Evolutionary conservation across 2,113 vertebrate genomes (phyloP), one percentile per base, ranked within the genome.

Genomic region (Azemiops feae): DNA sequence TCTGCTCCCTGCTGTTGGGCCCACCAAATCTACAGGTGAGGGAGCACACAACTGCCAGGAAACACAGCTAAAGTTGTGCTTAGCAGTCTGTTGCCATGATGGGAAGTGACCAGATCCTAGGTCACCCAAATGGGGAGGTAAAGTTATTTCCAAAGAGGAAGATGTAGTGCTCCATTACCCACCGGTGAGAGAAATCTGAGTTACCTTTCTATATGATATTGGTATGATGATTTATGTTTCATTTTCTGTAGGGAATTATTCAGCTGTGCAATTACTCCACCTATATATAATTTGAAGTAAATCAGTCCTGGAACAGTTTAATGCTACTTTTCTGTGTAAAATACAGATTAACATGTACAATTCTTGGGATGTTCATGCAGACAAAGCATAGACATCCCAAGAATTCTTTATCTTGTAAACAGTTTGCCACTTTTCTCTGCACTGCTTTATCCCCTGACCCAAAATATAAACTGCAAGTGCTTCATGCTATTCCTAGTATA

Each of bases 1-100:
- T 50, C 96, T 88, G 34, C 91, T 94, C 11, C 87, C 92, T 14
- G 96, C 95, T 95, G 89, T 95, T 93, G 81, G 47, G 55, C 89
- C 89, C 81, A 90, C 92, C 74, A 90, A 58, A 64, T 6, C 89
- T n/a, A 86, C 89, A 53, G 92, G 92, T 93, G 39, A 81, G 92
- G 30, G 91, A 54, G 47, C 25, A 0, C 20, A 25, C 2, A 23
- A 23, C 20, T 39, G 55, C 85, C 45, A 69, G 14, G 12, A 52
- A 53, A 39, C 55, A n/a, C 27, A 2, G 30, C 54, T 39, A 2
- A n/a, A 23, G 50, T 14, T 74, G 69, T 8, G 69, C 16, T 34
- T 39, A 34, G 34, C 34, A 81, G 3, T 43, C 74, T 81, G 18
- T 81, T 43, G 34, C 74, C 74, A 81, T 81, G 87, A 4, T 53